A percentile compares a stretch with the other conserved stretches of the same genome.
These are phyloP conservation scores for Aphodius granarius DNA, from an alignment of 2,888 invertebrate genomes.

Conservation along the genomic window DNA sequence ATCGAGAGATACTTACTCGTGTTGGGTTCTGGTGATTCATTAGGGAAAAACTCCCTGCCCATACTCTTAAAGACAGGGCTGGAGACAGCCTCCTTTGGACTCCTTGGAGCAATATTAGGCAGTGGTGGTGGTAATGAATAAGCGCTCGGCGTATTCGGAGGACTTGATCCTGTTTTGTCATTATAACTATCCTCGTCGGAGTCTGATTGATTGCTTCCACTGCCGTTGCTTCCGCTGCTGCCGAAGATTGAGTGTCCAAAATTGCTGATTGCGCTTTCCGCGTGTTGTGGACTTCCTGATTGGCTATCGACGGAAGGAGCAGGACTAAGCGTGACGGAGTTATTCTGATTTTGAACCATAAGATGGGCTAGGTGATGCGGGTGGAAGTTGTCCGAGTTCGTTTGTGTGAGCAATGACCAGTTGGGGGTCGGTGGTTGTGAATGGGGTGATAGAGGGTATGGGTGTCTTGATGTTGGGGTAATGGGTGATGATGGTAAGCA, in stretches of 20 bases:
- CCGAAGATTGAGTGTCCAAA: constrained; percentile 53
- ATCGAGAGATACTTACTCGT: constrained; percentile 69
- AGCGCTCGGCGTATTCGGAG: constrained; percentile 59
- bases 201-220: constrained; percentile 76
- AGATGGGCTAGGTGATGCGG: constrained; percentile 66
- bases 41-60: constrained; percentile 76
- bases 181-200: constrained; percentile 75
- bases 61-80: constrained; percentile 58
- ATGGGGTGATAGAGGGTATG: constrained; percentile 77
- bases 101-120: constrained; percentile 62
- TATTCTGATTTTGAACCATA: constrained; percentile 71
- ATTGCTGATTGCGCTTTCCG: constrained; percentile 56
- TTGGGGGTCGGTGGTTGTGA: constrained; percentile 81
- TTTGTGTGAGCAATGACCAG: constrained; percentile 60
- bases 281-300: constrained; percentile 81
- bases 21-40: constrained; percentile 80
- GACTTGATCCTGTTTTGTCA: constrained; percentile 51
- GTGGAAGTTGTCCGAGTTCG: constrained; percentile 47
- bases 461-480: constrained; percentile 75
- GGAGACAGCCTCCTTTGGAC: constrained; percentile 58
- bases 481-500: constrained; percentile 80
- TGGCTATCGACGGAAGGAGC: constrained; percentile 88
- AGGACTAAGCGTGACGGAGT: constrained; percentile 88
- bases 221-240: constrained; percentile 49
- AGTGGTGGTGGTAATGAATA: constrained; percentile 54